Conservation (phyloP, 2,797 vertebrate genomes). For the Malacoraja senta region DNA sequence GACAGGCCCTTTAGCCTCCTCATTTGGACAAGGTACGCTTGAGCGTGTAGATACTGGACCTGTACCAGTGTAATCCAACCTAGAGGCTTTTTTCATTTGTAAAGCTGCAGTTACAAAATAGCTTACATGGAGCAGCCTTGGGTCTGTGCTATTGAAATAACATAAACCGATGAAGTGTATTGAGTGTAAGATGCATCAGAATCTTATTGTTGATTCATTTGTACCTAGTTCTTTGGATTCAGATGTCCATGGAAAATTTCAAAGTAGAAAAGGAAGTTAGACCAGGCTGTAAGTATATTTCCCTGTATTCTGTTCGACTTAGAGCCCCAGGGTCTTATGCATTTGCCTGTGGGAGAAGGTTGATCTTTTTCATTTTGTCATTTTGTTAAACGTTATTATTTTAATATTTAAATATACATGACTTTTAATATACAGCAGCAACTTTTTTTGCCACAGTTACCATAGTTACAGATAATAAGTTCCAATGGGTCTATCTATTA, state of each 20-base stretch:
- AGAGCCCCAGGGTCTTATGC: background rate
- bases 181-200: background rate
- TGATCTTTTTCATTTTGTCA: background rate
- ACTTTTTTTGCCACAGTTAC: background rate
- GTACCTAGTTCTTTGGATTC: background rate
- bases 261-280: background rate
- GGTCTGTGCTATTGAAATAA: background rate
- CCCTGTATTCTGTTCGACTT: background rate
- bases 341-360: background rate
- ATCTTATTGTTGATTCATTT: background rate
- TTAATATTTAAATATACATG: background rate
- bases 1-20: too few relatives aligned
- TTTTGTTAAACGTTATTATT: background rate
- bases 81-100: too few relatives aligned
- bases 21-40: too few relatives aligned
- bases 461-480: background rate
- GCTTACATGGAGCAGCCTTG: background rate
- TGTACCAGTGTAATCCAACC: too few relatives aligned
- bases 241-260: background rate
- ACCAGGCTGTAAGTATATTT: background rate
- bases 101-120: too few relatives aligned
- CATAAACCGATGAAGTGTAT: background rate
- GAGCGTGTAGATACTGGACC: too few relatives aligned
- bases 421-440: background rate
- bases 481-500: background rate